phyloP scores from a whole-genome alignment of 2,797 vertebrate genomes.

The Leucoraja ocellata region DNA sequence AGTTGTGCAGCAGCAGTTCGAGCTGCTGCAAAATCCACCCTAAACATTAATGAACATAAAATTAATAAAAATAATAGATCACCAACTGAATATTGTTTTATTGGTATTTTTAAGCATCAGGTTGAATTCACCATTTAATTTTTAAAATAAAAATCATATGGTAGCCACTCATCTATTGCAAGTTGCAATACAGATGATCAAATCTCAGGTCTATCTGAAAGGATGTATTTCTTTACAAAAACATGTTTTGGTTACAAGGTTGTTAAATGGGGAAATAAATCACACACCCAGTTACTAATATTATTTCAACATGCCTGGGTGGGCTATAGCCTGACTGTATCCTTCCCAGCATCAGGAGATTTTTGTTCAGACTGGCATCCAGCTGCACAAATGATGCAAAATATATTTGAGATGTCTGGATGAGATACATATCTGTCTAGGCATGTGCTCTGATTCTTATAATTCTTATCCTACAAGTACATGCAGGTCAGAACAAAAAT shows the following conservation, averaged over 20 bases:
- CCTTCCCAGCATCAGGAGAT: neutral
- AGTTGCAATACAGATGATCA: neutral
- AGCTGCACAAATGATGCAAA: neutral
- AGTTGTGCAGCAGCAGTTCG: too few species aligned
- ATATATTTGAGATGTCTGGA: neutral
- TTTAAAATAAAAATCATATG: neutral
- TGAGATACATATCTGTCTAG: neutral
- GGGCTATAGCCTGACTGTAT: neutral
- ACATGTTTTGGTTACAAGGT: neutral
- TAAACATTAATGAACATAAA: neutral
- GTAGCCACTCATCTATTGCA: neutral
- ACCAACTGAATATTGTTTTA: neutral
- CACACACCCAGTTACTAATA: neutral
- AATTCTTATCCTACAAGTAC: neutral
- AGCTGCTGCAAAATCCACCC: neutral
- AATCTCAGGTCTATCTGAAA: neutral
- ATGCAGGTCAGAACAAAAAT: slow-evolving; percentile 28
- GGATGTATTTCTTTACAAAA: neutral
- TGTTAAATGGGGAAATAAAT: neutral
- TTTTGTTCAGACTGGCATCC: neutral
- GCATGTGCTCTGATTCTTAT: neutral
- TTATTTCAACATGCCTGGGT: neutral
- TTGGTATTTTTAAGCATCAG: neutral
- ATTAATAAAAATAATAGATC: neutral
- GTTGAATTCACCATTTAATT: neutral